phyloP scores from a whole-genome alignment of 2,113 vertebrate genomes.

The Apistogramma diplotaenia region DNA sequence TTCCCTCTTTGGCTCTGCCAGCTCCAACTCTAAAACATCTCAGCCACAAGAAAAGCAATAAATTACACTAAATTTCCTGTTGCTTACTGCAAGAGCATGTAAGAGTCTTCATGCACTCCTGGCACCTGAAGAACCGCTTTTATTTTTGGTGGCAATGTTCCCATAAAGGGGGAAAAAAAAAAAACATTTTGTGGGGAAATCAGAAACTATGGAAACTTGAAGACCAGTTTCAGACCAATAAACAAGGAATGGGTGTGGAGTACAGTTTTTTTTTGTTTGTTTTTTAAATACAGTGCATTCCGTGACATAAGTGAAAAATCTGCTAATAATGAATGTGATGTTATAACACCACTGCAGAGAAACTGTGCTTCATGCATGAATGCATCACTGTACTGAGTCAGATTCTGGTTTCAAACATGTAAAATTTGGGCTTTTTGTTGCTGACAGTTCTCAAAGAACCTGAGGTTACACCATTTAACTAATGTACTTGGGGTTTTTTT shows the following conservation, averaged over 20 bases:
- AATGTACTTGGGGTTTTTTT: no score
- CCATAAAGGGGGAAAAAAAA: neutral
- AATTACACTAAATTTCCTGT: neutral
- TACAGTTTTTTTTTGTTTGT: neutral
- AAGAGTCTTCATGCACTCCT: neutral
- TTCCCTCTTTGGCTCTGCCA: neutral
- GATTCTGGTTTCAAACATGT: neutral
- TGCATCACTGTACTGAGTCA: neutral
- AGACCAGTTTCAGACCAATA: neutral
- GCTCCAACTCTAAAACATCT: neutral
- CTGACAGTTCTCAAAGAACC: neutral
- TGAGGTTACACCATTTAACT: no score
- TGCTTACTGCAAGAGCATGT: neutral
- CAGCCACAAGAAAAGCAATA: constrained; percentile 2
- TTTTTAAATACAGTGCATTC: neutral
- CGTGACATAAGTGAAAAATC: neutral
- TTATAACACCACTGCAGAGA: neutral
- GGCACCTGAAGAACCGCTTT: neutral
- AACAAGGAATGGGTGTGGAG: neutral
- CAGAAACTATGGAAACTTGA: neutral
- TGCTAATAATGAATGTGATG: neutral
- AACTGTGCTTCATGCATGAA: neutral
- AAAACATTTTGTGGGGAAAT: neutral
- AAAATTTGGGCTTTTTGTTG: neutral
- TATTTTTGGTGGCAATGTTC: neutral